Conservation (phyloP, 2,113 vertebrate species). For the Muscicapa adusta region DNA sequence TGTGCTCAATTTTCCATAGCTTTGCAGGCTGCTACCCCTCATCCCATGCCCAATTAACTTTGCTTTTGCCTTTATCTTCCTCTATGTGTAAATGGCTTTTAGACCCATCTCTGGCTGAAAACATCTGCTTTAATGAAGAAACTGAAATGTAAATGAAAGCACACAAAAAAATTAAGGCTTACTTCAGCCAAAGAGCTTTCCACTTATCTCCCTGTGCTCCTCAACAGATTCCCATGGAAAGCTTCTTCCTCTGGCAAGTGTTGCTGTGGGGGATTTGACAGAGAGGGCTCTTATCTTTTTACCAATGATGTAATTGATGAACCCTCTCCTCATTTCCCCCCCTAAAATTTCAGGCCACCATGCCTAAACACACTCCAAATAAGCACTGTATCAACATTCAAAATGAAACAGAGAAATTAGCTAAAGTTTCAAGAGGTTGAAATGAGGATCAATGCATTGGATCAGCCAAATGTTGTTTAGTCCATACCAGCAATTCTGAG, state of each 20-base stretch:
- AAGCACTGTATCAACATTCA: not conserved
- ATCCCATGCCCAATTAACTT: not conserved
- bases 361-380: not conserved
- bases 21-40: not conserved
- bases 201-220: not conserved
- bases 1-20: not conserved
- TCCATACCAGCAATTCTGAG: not conserved
- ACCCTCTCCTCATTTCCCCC: rapidly evolving
- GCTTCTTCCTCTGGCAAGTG: not conserved
- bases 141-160: not conserved
- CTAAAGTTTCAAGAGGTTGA: not conserved
- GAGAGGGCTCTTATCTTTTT: not conserved
- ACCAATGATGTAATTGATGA: not conserved
- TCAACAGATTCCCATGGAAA: not conserved
- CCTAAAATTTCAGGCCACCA: not conserved
- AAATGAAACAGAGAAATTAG: not conserved
- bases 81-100: not conserved
- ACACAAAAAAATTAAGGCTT: not conserved
- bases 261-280: not conserved
- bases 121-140: not conserved
- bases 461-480: not conserved
- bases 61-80: not conserved
- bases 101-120: not conserved
- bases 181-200: not conserved
- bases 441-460: not conserved